Conservation (phyloP, 2,113 vertebrate species). For the Alexandromys fortis region DNA sequence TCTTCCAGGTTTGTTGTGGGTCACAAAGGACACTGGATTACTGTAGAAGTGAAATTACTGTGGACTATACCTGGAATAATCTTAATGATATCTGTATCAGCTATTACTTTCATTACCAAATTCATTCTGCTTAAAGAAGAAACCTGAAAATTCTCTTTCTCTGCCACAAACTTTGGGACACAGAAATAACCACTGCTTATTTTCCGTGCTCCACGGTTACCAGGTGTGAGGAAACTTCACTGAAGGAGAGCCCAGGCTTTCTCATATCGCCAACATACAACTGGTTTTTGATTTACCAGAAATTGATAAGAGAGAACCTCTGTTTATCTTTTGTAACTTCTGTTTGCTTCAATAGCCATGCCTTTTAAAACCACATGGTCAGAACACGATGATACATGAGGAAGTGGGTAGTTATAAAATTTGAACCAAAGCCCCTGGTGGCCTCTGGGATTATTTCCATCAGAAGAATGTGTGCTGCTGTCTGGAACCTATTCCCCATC, state of each 20-base stretch:
- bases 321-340: conserved; percentile 45
- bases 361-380: not conserved
- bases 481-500: not conserved
- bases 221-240: not conserved
- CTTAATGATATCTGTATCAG: not conserved
- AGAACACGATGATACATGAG: conserved; percentile 29
- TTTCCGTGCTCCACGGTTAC: not conserved
- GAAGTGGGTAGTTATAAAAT: not conserved
- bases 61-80: not conserved
- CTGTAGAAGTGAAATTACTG: not conserved
- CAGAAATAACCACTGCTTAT: not conserved
- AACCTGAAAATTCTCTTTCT: conserved; percentile 4
- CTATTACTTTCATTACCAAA: not conserved
- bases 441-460: conserved; percentile 3
- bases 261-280: not conserved
- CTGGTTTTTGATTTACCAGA: conserved; percentile 10
- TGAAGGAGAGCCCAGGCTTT: not conserved
- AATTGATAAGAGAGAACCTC: not conserved
- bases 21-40: not conserved
- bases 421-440: not conserved
- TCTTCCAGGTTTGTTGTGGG: not conserved
- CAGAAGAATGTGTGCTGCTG: conserved; percentile 25
- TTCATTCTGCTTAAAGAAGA: conserved; percentile 1
- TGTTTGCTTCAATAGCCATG: not conserved
- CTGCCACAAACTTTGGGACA: not conserved